Percentiles rank a stretch among this genome's conserved stretches.
phyloP scores from a whole-genome alignment of 2,113 vertebrate species.

The Panurus biarmicus region DNA sequence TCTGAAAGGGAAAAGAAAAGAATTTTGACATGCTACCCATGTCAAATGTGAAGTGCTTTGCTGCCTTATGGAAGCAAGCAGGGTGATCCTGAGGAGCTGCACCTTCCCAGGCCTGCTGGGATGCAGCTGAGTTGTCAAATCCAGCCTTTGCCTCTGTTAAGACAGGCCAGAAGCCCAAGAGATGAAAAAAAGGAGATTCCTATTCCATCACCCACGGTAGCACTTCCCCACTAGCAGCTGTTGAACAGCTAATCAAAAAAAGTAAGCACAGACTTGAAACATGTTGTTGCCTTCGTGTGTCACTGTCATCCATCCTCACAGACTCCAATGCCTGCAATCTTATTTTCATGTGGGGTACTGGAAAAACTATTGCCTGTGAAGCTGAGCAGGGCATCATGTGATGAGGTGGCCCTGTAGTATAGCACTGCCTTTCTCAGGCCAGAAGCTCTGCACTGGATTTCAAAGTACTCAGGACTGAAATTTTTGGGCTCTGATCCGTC shows the following conservation, averaged over 20 bases:
- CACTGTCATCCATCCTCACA: not conserved
- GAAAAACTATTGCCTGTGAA: not conserved
- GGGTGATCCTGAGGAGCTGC: not conserved
- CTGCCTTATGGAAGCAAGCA: not conserved
- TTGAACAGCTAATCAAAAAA: not conserved
- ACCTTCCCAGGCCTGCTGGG: not conserved
- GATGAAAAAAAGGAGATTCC: not conserved
- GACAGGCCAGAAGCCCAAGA: not conserved
- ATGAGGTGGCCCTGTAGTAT: not conserved
- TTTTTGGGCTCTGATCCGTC: not conserved
- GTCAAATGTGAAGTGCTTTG: not conserved
- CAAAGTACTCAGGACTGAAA: not conserved
- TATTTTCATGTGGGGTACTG: not conserved
- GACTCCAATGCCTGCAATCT: not conserved
- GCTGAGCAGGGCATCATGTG: not conserved
- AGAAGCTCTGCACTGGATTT: not conserved
- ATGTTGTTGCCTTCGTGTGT: not conserved
- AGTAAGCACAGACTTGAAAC: not conserved
- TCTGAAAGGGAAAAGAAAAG: not conserved
- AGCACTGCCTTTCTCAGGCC: not conserved
- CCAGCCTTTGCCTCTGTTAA: not conserved
- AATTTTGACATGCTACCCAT: not conserved
- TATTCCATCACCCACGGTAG: not conserved
- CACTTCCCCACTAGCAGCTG: not conserved
- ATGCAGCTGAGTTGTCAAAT: not conserved